phyloP scores from a whole-genome alignment of 2,113 vertebrate species.

The Scortum barcoo region DNA sequence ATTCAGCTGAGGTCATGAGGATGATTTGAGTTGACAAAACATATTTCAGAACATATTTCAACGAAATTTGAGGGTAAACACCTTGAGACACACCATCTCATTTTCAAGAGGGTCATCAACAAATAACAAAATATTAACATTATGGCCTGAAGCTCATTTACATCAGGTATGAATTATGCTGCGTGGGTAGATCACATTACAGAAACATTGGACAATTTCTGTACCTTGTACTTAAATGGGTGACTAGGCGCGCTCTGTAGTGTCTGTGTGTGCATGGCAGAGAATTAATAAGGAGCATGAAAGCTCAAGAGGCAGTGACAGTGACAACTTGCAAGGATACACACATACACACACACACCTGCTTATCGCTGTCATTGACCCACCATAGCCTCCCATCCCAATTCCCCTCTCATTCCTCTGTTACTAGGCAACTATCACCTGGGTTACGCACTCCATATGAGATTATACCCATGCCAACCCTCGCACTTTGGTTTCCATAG shows the following conservation, averaged over 20 bases:
- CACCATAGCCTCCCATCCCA: slow-evolving; percentile 47
- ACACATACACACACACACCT: slow-evolving; percentile 42
- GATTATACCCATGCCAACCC: slow-evolving; percentile 81
- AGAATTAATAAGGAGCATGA: slow-evolving; percentile 18
- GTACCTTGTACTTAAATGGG: slow-evolving; percentile 17
- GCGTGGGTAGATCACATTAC: slow-evolving; percentile 2
- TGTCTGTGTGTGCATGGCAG: slow-evolving; percentile 14
- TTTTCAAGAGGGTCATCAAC: too few relatives aligned
- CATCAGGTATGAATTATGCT: background rate
- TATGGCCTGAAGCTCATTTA: slow-evolving; percentile 17
- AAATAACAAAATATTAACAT: background rate
- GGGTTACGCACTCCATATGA: slow-evolving; percentile 78
- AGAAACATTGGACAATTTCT: slow-evolving; percentile 20
- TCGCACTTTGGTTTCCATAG: slow-evolving; percentile 79
- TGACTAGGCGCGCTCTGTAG: background rate
- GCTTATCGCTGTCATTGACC: slow-evolving; percentile 69
- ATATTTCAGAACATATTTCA: too few relatives aligned
- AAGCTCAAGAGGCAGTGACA: slow-evolving; percentile 27
- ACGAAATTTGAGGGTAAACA: too few relatives aligned
- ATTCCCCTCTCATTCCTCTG: slow-evolving; percentile 69
- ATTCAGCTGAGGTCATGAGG: background rate
- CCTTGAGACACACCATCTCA: too few relatives aligned
- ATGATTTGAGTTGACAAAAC: background rate
- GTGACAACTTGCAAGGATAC: slow-evolving; percentile 1
- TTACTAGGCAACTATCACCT: slow-evolving; percentile 86